phyloP scores from a whole-genome alignment of 2,888 invertebrate genomes.

The Dioctria linearis region DNA sequence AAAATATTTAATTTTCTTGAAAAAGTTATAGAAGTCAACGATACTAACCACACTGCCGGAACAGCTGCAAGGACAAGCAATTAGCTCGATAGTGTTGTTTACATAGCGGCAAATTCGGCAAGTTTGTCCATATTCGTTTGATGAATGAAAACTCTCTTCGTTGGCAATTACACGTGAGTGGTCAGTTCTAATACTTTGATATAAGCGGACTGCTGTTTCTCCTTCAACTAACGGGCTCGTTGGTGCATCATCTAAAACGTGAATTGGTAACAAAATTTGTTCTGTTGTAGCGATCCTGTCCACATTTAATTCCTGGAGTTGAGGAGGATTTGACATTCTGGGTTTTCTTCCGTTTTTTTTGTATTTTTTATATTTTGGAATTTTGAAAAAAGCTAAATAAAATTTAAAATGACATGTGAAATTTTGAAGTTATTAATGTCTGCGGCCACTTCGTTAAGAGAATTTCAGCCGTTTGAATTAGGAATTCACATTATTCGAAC shows the following conservation, averaged over 20 bases:
- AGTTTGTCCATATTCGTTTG: constrained; percentile 63
- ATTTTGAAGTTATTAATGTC: neutral
- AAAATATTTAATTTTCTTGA: neutral
- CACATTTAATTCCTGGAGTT: neutral
- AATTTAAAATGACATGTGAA: neutral
- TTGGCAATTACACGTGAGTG: neutral
- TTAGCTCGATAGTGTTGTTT: constrained; percentile 64
- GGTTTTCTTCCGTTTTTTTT: neutral
- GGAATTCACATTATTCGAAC: no score
- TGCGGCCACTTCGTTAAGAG: neutral
- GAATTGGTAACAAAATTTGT: neutral
- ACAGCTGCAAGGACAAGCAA: constrained; percentile 67
- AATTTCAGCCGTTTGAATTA: no score
- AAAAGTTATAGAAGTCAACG: constrained; percentile 52
- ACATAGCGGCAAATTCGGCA: constrained; percentile 69
- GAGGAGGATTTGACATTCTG: neutral
- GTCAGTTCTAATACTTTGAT: constrained; percentile 33
- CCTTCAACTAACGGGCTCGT: neutral
- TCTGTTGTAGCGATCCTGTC: neutral
- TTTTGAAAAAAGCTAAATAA: neutral
- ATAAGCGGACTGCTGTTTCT: constrained; percentile 42
- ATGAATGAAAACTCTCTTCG: constrained; percentile 15
- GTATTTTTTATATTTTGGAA: neutral
- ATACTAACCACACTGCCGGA: constrained; percentile 67
- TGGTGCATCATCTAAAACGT: neutral